A percentile compares a stretch with the other conserved stretches of the same genome.
Evolutionary conservation across 2,113 vertebrate genomes (phyloP).

Genomic region (Myocastor coypus): DNA sequence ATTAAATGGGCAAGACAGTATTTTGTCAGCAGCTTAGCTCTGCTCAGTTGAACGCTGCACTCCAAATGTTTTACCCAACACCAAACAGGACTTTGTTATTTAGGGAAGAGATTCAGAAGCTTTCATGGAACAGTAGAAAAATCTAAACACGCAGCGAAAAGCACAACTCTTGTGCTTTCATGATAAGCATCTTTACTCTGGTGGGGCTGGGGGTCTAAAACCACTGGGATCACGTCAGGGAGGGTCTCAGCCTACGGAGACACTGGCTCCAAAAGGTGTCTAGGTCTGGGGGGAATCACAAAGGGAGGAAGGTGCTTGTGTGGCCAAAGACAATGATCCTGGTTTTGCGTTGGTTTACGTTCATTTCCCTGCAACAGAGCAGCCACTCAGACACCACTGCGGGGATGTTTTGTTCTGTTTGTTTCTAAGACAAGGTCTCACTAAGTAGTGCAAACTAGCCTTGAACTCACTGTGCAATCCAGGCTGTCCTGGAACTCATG

Average conservation of each 20-base stretch:
- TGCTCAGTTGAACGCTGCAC: slow-evolving; percentile 52
- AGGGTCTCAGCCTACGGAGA: background rate
- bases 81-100: slow-evolving; percentile 60
- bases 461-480: background rate
- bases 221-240: background rate
- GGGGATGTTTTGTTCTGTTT: background rate
- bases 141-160: slow-evolving; percentile 57
- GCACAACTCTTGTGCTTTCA: background rate
- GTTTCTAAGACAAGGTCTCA: background rate
- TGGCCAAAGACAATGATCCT: background rate
- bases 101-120: slow-evolving; percentile 73
- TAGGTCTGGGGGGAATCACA: background rate
- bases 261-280: background rate
- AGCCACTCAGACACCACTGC: background rate
- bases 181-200: background rate
- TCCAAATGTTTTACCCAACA: slow-evolving; percentile 58
- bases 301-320: background rate
- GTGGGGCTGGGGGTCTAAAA: background rate
- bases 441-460: background rate
- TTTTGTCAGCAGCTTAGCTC: slow-evolving; percentile 74
- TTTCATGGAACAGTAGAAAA: slow-evolving; percentile 77
- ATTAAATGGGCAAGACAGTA: slow-evolving; percentile 46
- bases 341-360: background rate
- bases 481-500: background rate
- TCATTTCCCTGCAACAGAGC: background rate